Conservation (phyloP, 2,888 invertebrate species). For the Nomada ruficornis region DNA sequence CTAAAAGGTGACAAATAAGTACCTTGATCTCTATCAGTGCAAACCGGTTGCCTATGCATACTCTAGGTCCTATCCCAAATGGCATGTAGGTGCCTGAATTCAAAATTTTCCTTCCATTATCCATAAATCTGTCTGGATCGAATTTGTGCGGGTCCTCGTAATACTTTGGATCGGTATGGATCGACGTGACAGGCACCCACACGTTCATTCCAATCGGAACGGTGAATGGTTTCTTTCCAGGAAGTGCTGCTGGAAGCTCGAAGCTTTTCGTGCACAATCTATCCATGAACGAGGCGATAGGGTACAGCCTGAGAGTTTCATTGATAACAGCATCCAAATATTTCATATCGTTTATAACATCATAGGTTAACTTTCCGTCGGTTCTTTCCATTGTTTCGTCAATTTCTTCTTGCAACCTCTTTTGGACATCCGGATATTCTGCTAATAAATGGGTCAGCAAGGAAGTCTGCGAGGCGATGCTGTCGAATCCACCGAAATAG, state of each 20-base stretch:
- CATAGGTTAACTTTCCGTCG: slow-evolving; percentile 82
- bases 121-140: slow-evolving; percentile 71
- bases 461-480: slow-evolving; percentile 69
- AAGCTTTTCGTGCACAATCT: slow-evolving; percentile 78
- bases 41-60: slow-evolving; percentile 80
- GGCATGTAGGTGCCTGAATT: slow-evolving; percentile 78
- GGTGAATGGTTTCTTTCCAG: slow-evolving; percentile 74
- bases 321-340: slow-evolving; percentile 86
- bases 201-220: slow-evolving; percentile 77
- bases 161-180: slow-evolving; percentile 81
- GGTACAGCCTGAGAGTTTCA: slow-evolving; percentile 77
- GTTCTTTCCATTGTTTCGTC: slow-evolving; percentile 72
- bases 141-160: slow-evolving; percentile 71
- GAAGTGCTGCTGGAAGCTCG: slow-evolving; percentile 77
- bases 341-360: slow-evolving; percentile 84
- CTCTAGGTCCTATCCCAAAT: slow-evolving; percentile 82
- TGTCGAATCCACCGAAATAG: slow-evolving; percentile 79
- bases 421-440: slow-evolving; percentile 81
- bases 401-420: slow-evolving; percentile 77
- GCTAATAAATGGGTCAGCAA: slow-evolving; percentile 71
- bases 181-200: slow-evolving; percentile 77
- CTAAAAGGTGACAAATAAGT: slow-evolving; percentile 66
- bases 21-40: slow-evolving; percentile 71
- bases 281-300: slow-evolving; percentile 73
- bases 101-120: slow-evolving; percentile 64